A percentile compares a stretch with the other conserved stretches of the same genome.
These are phyloP conservation scores for Caenorhabditis latens DNA, from an alignment of 1,140 invertebrate species.

Conservation along the genomic window DNA sequence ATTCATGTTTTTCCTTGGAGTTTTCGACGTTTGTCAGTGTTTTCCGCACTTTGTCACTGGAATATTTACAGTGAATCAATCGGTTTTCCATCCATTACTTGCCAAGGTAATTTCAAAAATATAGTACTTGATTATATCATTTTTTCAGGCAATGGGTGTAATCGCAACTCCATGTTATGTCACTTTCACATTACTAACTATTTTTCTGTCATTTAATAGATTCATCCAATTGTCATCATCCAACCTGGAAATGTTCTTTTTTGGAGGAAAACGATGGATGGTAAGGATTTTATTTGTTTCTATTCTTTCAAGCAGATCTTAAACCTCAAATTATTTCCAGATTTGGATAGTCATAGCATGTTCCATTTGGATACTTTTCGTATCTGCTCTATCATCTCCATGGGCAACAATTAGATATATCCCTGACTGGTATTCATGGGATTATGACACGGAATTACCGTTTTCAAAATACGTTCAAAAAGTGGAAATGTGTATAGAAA, in stretches of 20 bases:
- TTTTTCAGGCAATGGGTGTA: conserved; percentile 65
- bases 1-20: conserved; percentile 67
- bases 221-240: conserved; percentile 65
- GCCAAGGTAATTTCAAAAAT: conserved; percentile 57
- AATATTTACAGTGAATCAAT: conserved; percentile 69
- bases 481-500: conserved; percentile 69
- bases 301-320: neutral
- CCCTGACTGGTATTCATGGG: conserved; percentile 69
- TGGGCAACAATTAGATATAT: conserved; percentile 68
- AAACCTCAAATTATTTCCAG: conserved; percentile 13
- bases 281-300: conserved; percentile 36
- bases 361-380: conserved; percentile 61
- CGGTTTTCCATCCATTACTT: conserved; percentile 58
- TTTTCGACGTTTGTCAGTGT: conserved; percentile 62
- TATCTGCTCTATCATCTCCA: conserved; percentile 62
- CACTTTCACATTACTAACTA: conserved; percentile 67
- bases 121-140: neutral
- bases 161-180: conserved; percentile 70
- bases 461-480: conserved; percentile 67
- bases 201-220: conserved; percentile 69
- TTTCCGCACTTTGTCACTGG: conserved; percentile 67
- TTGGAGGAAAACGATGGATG: conserved; percentile 60
- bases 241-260: conserved; percentile 62
- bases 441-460: conserved; percentile 63
- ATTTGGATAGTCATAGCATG: conserved; percentile 63